phyloP scores from a whole-genome alignment of 1,140 invertebrate species.

The Panagrolaimus sp. region DNA sequence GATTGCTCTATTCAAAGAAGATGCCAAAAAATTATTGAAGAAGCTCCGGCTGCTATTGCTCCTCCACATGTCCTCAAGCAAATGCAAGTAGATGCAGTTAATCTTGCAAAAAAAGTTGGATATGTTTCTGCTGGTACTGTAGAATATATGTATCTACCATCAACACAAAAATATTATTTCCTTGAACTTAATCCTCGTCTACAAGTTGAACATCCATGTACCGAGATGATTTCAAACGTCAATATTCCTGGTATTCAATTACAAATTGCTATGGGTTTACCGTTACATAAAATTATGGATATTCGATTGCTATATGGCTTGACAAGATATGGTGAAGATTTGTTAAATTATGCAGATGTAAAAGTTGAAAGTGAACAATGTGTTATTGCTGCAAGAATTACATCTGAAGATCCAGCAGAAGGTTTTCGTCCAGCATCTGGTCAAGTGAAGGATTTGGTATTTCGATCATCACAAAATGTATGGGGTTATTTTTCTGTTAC shows the following conservation, averaged over 20 bases:
- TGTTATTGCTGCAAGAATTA: conserved; percentile 93
- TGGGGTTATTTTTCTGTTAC: conserved; percentile 98
- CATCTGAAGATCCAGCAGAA: conserved; percentile 96
- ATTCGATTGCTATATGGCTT: conserved; percentile 85
- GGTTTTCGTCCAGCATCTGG: conserved; percentile 95
- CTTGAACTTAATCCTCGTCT: conserved; percentile 91
- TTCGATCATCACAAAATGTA: conserved; percentile 92
- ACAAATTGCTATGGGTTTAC: conserved; percentile 96
- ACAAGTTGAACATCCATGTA: conserved; percentile 97
- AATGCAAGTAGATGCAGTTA: conserved; percentile 94
- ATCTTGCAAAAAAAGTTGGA: conserved; percentile 93
- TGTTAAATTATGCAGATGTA: conserved; percentile 78
- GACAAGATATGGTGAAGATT: conserved; percentile 66
- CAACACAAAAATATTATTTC: conserved; percentile 80
- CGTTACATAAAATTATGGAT: conserved; percentile 85
- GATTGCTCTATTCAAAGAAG: conserved; percentile 95
- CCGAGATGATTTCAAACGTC: conserved; percentile 95
- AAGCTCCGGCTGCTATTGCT: conserved; percentile 87
- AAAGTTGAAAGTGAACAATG: conserved; percentile 74
- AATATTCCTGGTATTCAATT: conserved; percentile 91
- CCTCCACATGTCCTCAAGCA: conserved; percentile 80
- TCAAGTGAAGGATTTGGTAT: conserved; percentile 93
- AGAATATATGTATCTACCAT: conserved; percentile 79
- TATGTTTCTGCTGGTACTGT: conserved; percentile 96
- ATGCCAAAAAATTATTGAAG: conserved; percentile 98